Conservation (phyloP, 2,113 vertebrate species). For the Pedetes capensis region DNA sequence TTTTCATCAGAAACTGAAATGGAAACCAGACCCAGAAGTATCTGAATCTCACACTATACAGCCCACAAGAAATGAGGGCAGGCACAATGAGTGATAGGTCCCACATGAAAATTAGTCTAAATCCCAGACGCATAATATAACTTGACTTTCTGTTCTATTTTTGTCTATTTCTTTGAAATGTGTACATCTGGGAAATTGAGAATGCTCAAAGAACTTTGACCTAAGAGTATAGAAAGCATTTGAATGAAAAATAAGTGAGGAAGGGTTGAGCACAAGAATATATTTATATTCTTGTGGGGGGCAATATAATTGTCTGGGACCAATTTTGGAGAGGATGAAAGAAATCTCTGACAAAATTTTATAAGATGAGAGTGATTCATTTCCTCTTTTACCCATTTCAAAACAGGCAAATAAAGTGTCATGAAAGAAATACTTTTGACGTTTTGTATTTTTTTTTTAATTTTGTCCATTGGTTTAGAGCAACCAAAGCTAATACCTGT, state of each 20-base stretch:
- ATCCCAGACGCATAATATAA: neutral
- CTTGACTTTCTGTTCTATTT: neutral
- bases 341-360: neutral
- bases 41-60: neutral
- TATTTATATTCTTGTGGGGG: no score
- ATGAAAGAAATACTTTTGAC: neutral
- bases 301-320: neutral
- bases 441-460: neutral
- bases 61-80: neutral
- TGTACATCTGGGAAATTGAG: neutral
- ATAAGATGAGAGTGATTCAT: neutral
- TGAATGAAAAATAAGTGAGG: neutral
- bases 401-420: neutral
- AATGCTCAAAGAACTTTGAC: neutral
- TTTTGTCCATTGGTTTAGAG: neutral
- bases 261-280: neutral
- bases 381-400: neutral
- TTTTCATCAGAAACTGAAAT: constrained; percentile 32
- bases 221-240: neutral
- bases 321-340: neutral
- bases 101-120: neutral
- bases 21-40: neutral
- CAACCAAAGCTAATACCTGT: neutral
- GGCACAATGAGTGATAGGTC: neutral
- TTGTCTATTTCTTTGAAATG: neutral